These are phyloP conservation scores for Gymnarchus niloticus DNA, from an alignment of 2,113 vertebrate species.

Conservation along the genomic window DNA sequence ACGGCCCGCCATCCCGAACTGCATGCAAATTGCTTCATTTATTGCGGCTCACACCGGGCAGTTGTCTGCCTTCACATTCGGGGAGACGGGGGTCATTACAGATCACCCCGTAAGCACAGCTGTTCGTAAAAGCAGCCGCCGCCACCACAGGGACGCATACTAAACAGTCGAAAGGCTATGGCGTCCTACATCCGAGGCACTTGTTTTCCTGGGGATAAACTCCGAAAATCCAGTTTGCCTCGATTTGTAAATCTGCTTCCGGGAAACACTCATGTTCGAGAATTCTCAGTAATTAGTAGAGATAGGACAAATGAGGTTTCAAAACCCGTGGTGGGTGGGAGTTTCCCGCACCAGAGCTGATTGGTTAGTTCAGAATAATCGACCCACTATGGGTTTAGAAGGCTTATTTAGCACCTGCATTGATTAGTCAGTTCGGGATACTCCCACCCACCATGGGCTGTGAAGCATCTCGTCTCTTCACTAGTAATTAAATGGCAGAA, in stretches of 20 bases:
- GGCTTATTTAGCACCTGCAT: too few species aligned
- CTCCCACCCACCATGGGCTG: too few species aligned
- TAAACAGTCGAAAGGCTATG: neutral
- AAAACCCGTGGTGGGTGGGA: too few species aligned
- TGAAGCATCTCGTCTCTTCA: too few species aligned
- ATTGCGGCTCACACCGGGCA: neutral
- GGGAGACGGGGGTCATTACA: neutral
- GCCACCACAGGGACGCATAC: neutral
- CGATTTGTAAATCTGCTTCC: slow-evolving; percentile 1
- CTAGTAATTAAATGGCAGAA: neutral
- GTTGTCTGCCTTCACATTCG: neutral
- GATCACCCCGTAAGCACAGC: neutral
- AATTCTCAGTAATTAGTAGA: slow-evolving; percentile 6
- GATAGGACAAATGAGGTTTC: too few species aligned
- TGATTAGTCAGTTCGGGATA: too few species aligned
- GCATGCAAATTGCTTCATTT: neutral
- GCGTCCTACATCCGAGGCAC: neutral
- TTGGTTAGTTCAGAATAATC: too few species aligned
- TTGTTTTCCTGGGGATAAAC: slow-evolving; percentile 10
- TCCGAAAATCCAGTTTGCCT: neutral
- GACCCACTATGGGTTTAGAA: too few species aligned
- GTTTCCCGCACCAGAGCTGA: too few species aligned
- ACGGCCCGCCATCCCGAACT: too few species aligned
- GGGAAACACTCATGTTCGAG: slow-evolving; percentile 9
- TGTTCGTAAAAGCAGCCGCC: neutral